Percentiles rank a stretch among this genome's conserved stretches.
Conservation (phyloP, 1,140 invertebrate species). For the Orchesella cincta region DNA sequence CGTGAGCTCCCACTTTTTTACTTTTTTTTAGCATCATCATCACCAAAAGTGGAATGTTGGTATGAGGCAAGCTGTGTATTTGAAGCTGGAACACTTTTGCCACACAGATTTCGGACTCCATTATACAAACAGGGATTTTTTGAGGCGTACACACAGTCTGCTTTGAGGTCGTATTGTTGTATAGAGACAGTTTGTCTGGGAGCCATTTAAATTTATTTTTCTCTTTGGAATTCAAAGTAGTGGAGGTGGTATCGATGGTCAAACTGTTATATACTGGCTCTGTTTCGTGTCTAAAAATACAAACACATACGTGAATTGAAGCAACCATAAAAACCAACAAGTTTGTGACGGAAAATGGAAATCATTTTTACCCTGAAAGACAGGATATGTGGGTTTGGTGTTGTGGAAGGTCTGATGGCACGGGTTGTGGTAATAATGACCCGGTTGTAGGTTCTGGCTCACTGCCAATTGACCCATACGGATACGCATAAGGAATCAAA, state of each 20-base stretch:
- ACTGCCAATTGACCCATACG: background rate
- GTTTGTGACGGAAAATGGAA: too few species aligned
- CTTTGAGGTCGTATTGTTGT: background rate
- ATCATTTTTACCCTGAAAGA: background rate
- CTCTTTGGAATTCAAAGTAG: background rate
- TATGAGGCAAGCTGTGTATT: background rate
- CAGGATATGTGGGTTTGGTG: slow-evolving; percentile 24
- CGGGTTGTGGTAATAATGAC: slow-evolving; percentile 30
- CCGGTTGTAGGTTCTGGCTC: slow-evolving; percentile 5
- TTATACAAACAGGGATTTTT: too few species aligned
- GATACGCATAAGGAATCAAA: background rate
- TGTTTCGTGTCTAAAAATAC: too few species aligned
- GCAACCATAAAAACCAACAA: too few species aligned
- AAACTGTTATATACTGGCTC: background rate
- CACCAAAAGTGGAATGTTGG: background rate
- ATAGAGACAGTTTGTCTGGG: background rate
- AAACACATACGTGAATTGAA: too few species aligned
- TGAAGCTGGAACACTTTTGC: background rate
- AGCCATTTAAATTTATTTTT: too few species aligned
- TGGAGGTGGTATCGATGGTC: background rate
- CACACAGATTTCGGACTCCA: background rate
- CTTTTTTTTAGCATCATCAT: background rate
- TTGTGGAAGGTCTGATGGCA: slow-evolving; percentile 25
- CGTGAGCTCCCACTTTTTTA: background rate
- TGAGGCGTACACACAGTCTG: background rate